These are phyloP conservation scores for Metopia argyrocephala DNA, from an alignment of 2,888 invertebrate genomes.

Conservation along the genomic window DNA sequence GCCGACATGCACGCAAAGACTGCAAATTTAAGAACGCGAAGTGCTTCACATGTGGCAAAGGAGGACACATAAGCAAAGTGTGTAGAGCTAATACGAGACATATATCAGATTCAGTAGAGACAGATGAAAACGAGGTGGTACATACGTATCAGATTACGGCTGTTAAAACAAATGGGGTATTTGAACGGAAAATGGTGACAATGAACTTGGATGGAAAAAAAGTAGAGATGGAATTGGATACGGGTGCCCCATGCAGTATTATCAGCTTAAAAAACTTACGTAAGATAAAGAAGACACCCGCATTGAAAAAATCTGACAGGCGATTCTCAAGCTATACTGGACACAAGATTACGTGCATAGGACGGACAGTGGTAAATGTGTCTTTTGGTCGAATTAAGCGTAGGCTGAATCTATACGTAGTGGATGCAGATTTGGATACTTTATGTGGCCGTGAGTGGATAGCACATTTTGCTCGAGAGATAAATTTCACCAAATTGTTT, in stretches of 20 bases:
- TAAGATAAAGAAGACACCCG: neutral
- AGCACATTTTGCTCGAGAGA: slow-evolving; percentile 11
- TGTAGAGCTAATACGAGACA: neutral
- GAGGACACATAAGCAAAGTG: slow-evolving; percentile 12
- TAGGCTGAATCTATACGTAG: slow-evolving; percentile 6
- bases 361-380: neutral
- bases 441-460: slow-evolving; percentile 34
- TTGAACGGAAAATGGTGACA: neutral
- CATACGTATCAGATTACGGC: neutral
- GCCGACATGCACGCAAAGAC: neutral
- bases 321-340: slow-evolving; percentile 15
- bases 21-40: slow-evolving; percentile 16
- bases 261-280: neutral
- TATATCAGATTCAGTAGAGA: neutral
- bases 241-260: slow-evolving; percentile 10
- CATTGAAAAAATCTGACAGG: neutral
- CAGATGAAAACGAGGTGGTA: neutral
- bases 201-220: neutral
- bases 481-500: slow-evolving; percentile 19
- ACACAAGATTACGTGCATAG: neutral
- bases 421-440: neutral
- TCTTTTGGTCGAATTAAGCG: neutral
- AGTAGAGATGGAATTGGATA: slow-evolving; percentile 19
- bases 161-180: neutral
- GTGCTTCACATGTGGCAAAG: slow-evolving; percentile 2